Conservation (phyloP, 1,140 invertebrate species). For the Drosophila hydei region DNA sequence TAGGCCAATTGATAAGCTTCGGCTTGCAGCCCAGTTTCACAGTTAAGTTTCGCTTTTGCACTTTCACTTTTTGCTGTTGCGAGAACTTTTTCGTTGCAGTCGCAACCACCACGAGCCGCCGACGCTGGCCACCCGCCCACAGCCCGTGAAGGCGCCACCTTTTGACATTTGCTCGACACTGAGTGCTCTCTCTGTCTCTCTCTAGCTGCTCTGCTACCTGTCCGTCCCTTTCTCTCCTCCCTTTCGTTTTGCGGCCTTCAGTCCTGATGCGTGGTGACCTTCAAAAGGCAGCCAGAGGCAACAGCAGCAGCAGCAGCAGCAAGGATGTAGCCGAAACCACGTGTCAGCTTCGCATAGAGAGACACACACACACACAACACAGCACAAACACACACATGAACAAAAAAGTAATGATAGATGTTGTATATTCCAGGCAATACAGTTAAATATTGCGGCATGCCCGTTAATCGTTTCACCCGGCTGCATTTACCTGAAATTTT, state of each 20-base stretch:
- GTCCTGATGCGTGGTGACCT: conserved; percentile 70
- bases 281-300: conserved; percentile 61
- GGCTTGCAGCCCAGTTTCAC: background rate
- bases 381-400: background rate
- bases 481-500: conserved; percentile 22
- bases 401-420: conserved; percentile 3
- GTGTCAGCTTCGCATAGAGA: conserved; percentile 42
- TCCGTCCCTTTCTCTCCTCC: background rate
- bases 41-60: conserved; percentile 4
- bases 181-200: background rate
- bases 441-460: conserved; percentile 2
- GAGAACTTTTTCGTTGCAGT: conserved; percentile 8
- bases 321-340: conserved; percentile 58
- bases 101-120: too few species aligned
- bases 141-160: conserved; percentile 21
- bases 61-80: conserved; percentile 18
- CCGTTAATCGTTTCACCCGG: conserved; percentile 12
- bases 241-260: conserved; percentile 37
- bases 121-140: background rate
- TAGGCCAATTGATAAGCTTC: background rate
- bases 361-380: conserved; percentile 22
- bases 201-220: background rate
- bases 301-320: conserved; percentile 39
- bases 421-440: conserved; percentile 3
- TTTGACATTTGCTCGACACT: conserved; percentile 39